Conservation (phyloP, 2,113 vertebrate genomes). For the Hypomesus transpacificus region DNA sequence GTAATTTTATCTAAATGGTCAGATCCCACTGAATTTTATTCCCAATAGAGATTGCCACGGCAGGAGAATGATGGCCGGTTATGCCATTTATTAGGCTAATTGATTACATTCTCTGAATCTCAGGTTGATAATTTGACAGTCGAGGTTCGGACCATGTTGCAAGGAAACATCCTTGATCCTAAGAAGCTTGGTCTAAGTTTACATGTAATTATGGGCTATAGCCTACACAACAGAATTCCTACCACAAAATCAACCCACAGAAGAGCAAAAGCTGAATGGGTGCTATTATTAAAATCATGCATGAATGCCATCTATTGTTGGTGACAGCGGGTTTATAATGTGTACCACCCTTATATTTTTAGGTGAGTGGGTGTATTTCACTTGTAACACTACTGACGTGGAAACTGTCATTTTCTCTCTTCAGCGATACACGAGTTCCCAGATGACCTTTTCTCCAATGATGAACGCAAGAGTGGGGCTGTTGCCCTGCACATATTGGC, state of each 20-base stretch:
- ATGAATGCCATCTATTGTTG: conserved; percentile 14
- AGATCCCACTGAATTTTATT: conserved; percentile 16
- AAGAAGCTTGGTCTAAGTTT: too few relatives aligned
- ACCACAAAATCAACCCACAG: not conserved
- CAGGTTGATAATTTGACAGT: too few relatives aligned
- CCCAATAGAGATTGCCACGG: conserved; percentile 9
- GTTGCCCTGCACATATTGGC: conserved; percentile 87
- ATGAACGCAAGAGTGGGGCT: conserved; percentile 83
- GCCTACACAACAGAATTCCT: not conserved
- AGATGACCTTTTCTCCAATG: conserved; percentile 85
- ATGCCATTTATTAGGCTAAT: conserved; percentile 26
- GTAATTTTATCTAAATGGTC: not conserved
- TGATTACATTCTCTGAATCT: too few relatives aligned
- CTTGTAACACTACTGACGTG: conserved; percentile 36
- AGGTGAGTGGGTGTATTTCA: not conserved
- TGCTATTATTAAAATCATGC: conserved; percentile 20
- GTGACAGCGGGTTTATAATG: conserved; percentile 7
- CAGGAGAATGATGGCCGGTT: conserved; percentile 25
- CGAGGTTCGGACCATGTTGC: too few relatives aligned
- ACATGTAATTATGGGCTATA: too few relatives aligned
- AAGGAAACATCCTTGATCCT: too few relatives aligned
- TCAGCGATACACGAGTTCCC: conserved; percentile 95
- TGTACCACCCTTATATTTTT: too few relatives aligned
- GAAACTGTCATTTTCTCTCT: conserved; percentile 47
- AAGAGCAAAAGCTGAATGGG: not conserved